Conservation (phyloP, 2,888 invertebrate species). For the Platycheirus albimanus region DNA sequence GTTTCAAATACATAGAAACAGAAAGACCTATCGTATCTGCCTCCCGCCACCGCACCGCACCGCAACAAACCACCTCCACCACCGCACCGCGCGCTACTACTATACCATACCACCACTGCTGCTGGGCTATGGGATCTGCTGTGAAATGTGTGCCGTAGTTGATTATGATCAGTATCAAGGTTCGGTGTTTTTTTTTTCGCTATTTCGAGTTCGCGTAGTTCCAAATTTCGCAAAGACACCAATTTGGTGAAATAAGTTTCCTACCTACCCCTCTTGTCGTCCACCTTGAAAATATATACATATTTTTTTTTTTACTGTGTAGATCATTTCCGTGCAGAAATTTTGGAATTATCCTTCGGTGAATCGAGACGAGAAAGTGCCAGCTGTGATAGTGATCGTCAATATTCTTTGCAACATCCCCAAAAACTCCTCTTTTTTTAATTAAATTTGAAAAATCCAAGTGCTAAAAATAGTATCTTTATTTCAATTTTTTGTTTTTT, state of each 20-base stretch:
- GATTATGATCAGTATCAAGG: constrained; percentile 75
- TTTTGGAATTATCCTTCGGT: constrained; percentile 35
- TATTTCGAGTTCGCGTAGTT: constrained; percentile 70
- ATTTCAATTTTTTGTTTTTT: neutral
- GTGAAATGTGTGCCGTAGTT: constrained; percentile 74
- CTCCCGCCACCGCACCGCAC: constrained; percentile 29
- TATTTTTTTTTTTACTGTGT: constrained; percentile 1
- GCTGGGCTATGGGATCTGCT: constrained; percentile 73
- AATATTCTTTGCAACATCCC: constrained; percentile 6
- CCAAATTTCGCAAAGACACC: constrained; percentile 67
- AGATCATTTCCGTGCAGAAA: constrained; percentile 20
- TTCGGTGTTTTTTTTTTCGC: constrained; percentile 74
- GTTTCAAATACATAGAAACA: constrained; percentile 73
- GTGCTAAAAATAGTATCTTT: constrained; percentile 65
- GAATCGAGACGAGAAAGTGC: constrained; percentile 42
- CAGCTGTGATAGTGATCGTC: constrained; percentile 67
- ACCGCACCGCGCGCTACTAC: constrained; percentile 60
- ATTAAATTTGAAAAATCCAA: constrained; percentile 5
- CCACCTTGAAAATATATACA: constrained; percentile 8
- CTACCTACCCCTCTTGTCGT: constrained; percentile 3
- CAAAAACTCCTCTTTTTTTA: constrained; percentile 22
- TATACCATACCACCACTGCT: constrained; percentile 31
- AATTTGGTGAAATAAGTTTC: constrained; percentile 22
- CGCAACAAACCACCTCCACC: constrained; percentile 26
- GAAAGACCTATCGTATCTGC: constrained; percentile 71